A percentile compares a stretch with the other conserved stretches of the same genome.
phyloP scores from a whole-genome alignment of 2,797 vertebrate genomes.

The Arctocebus calabarensis region DNA sequence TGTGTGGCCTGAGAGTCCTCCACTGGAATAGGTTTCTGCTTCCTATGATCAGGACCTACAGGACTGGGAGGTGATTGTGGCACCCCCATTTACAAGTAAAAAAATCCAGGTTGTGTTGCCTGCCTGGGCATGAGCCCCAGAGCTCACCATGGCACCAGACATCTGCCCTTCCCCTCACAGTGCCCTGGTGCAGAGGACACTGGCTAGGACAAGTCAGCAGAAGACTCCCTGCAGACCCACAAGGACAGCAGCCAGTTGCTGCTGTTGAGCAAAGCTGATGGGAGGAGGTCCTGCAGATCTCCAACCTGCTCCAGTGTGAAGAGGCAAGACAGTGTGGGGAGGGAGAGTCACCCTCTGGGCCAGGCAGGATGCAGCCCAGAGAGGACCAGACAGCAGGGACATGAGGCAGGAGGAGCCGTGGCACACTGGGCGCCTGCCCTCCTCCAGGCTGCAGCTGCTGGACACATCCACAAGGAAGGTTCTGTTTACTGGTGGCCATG shows the following conservation, averaged over 20 bases:
- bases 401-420: not conserved
- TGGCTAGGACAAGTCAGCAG: not conserved
- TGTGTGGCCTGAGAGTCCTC: not conserved
- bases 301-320: not conserved
- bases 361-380: not conserved
- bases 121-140: not conserved
- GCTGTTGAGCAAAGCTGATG: not conserved
- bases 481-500: constrained; percentile 71
- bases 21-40: not conserved
- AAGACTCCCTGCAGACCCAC: not conserved
- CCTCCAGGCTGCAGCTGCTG: constrained; percentile 55
- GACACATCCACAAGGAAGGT: constrained; percentile 26
- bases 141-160: not conserved
- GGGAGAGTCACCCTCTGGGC: no score
- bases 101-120: not conserved
- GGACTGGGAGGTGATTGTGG: not conserved
- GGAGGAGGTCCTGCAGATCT: not conserved
- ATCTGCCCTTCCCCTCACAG: no score
- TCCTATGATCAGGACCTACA: not conserved
- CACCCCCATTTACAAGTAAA: not conserved
- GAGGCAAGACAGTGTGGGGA: not conserved
- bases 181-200: not conserved
- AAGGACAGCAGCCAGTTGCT: not conserved
- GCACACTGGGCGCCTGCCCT: not conserved
- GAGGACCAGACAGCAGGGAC: not conserved